phyloP scores from a whole-genome alignment of 2,888 invertebrate genomes.

The Calliscelio sp. region DNA sequence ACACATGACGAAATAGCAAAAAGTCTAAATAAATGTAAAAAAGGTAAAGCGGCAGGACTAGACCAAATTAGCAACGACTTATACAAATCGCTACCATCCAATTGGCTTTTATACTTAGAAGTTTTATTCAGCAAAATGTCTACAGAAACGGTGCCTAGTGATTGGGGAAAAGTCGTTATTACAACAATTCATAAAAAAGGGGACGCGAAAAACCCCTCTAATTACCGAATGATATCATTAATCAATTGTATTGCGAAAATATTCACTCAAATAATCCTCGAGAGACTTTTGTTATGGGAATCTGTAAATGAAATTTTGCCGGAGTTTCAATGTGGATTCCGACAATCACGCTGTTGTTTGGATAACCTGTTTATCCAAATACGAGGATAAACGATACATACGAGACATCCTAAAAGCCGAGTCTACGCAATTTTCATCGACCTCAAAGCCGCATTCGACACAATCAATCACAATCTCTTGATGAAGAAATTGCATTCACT shows the following conservation, averaged over 20 bases:
- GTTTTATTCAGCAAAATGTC: conserved; percentile 18
- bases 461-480: not conserved
- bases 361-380: not conserved
- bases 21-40: conserved; percentile 14
- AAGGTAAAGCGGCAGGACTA: not conserved
- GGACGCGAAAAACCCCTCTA: not conserved
- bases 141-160: conserved; percentile 6
- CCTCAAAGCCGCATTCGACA: conserved; percentile 19
- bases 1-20: not conserved
- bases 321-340: conserved; percentile 19
- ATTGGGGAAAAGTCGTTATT: conserved; percentile 16
- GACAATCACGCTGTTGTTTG: not conserved
- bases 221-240: conserved; percentile 25
- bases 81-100: not conserved
- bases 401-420: not conserved
- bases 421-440: conserved; percentile 40
- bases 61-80: conserved; percentile 10
- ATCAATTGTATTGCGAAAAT: conserved; percentile 17
- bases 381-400: conserved; percentile 2
- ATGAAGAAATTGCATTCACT: conserved; percentile 7
- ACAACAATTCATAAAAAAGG: conserved; percentile 16
- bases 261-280: conserved; percentile 3
- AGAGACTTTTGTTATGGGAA: not conserved
- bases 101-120: conserved; percentile 4
- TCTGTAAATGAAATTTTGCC: not conserved